These are phyloP conservation scores for Gasteruption jaculator DNA, from an alignment of 2,888 invertebrate genomes.

Conservation along the genomic window DNA sequence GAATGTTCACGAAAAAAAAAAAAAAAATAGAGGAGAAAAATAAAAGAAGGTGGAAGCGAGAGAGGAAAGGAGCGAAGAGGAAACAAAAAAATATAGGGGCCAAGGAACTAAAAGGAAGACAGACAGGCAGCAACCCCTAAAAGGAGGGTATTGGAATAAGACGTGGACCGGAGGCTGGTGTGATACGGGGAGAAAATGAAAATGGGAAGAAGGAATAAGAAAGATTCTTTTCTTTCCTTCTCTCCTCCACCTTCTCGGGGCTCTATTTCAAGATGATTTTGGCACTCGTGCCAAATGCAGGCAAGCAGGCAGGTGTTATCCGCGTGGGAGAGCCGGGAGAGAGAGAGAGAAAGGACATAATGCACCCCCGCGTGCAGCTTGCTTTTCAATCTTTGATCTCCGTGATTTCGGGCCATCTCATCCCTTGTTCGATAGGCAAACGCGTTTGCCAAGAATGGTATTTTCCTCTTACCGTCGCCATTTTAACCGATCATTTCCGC, in stretches of 20 bases:
- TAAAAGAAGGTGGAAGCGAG: slow-evolving; percentile 3
- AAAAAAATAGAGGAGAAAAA: slow-evolving; percentile 13
- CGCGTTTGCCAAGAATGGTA: too few relatives aligned
- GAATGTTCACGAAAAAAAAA: slow-evolving; percentile 24
- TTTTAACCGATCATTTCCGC: too few relatives aligned
- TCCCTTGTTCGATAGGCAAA: too few relatives aligned
- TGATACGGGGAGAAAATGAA: slow-evolving; percentile 14
- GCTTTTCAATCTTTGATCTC: too few relatives aligned
- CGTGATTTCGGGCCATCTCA: too few relatives aligned
- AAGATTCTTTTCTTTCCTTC: slow-evolving; percentile 8
- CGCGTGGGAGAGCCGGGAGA: too few relatives aligned
- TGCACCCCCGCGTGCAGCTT: too few relatives aligned
- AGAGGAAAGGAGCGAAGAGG: slow-evolving; percentile 7
- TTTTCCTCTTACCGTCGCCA: too few relatives aligned
- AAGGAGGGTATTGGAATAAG: too few relatives aligned
- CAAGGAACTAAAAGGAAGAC: slow-evolving; percentile 5
- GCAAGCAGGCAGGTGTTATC: slow-evolving; percentile 34
- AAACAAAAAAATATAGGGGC: slow-evolving; percentile 12
- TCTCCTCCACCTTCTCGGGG: background rate
- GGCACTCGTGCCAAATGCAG: slow-evolving; percentile 35
- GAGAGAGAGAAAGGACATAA: too few relatives aligned
- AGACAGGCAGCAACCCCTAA: too few relatives aligned
- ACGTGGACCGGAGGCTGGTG: slow-evolving; percentile 9
- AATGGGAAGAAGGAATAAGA: slow-evolving; percentile 12
- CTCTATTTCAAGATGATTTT: slow-evolving; percentile 28